Evolutionary conservation across 2,113 vertebrate species (phyloP).

Genomic region (Muntiacus muntjak): DNA sequence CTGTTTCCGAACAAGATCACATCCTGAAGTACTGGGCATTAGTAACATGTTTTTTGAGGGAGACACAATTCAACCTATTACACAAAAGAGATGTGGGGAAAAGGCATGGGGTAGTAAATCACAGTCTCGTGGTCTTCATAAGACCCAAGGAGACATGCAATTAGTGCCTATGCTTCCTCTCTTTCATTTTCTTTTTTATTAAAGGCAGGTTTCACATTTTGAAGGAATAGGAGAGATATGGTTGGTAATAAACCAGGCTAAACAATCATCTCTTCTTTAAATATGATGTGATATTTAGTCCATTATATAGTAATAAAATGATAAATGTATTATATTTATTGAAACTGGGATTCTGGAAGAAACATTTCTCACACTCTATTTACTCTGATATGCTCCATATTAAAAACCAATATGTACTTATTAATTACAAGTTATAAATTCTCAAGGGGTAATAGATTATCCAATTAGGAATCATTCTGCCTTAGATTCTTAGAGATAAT

Average conservation of each 20-base stretch:
- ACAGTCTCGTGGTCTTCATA: neutral
- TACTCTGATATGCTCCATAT: neutral
- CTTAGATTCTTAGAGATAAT: conserved; percentile 22
- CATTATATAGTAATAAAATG: neutral
- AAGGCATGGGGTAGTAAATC: neutral
- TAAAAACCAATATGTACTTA: neutral
- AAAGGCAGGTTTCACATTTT: neutral
- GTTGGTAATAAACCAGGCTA: neutral
- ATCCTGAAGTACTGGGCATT: neutral
- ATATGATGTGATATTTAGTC: neutral
- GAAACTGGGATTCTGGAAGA: neutral
- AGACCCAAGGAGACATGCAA: neutral
- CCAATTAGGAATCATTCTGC: conserved; percentile 21
- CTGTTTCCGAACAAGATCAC: neutral
- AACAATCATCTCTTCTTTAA: neutral
- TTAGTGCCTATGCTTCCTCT: neutral
- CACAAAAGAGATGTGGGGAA: neutral
- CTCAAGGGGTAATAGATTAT: neutral
- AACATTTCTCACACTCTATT: neutral
- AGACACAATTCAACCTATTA: neutral
- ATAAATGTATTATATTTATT: neutral
- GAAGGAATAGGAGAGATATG: neutral
- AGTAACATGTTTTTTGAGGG: neutral
- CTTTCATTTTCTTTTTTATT: neutral
- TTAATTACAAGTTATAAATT: neutral